phyloP scores from a whole-genome alignment of 2,888 invertebrate genomes.

The Schizotus pectinicornis region DNA sequence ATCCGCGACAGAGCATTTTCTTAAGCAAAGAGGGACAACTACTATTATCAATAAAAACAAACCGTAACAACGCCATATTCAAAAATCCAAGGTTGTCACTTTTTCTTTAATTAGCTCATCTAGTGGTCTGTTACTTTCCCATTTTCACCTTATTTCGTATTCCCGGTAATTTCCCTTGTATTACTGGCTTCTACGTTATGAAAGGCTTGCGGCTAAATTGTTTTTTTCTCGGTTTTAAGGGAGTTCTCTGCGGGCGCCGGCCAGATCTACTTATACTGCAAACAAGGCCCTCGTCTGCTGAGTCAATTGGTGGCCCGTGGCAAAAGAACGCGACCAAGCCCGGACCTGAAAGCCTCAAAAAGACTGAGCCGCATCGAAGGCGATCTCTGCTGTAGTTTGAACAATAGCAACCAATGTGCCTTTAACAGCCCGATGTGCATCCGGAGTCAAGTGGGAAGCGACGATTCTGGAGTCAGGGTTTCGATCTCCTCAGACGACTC shows the following conservation, averaged over 20 bases:
- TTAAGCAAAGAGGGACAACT: no score
- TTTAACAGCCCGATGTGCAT: conserved; percentile 50
- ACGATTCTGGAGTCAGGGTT: conserved; percentile 54
- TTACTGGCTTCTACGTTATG: conserved; percentile 2
- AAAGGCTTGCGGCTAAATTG: neutral
- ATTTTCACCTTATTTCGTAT: no score
- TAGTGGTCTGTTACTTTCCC: no score
- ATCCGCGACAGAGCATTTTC: no score
- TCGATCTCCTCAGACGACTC: conserved; percentile 55
- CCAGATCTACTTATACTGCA: conserved; percentile 61
- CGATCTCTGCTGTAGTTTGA: conserved; percentile 53
- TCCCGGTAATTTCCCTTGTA: no score
- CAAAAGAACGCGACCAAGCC: conserved; percentile 49
- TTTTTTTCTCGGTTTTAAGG: conserved; percentile 45
- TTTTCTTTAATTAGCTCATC: no score
- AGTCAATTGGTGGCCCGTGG: conserved; percentile 59
- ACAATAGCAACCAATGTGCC: conserved; percentile 35
- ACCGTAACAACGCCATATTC: no score
- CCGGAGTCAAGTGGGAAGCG: conserved; percentile 51
- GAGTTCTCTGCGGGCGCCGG: conserved; percentile 63
- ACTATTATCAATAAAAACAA: no score
- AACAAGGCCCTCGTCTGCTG: conserved; percentile 57
- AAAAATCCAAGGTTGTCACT: no score
- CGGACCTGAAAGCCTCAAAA: conserved; percentile 41
- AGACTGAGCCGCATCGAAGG: conserved; percentile 62